phyloP scores from a whole-genome alignment of 2,797 vertebrate species.

The Xenopus petersii region DNA sequence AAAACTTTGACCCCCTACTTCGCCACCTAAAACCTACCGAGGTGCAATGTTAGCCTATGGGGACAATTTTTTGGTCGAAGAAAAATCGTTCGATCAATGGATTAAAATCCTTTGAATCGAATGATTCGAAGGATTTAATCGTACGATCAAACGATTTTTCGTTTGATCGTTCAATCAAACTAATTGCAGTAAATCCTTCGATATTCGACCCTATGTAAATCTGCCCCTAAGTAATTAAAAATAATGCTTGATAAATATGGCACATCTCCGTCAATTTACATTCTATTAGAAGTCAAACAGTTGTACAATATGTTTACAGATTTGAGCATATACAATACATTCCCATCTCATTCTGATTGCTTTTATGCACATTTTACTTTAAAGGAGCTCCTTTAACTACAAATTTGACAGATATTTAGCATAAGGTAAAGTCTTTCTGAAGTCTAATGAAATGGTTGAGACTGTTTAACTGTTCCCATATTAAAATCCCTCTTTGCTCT shows the following conservation, averaged over 20 bases:
- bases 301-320: conserved; percentile 36
- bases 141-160: too few species aligned
- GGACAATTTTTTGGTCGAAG: too few species aligned
- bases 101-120: too few species aligned
- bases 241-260: neutral
- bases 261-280: conserved; percentile 2
- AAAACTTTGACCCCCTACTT: too few species aligned
- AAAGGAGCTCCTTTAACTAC: conserved; percentile 55
- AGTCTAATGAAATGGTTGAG: conserved; percentile 59
- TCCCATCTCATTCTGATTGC: conserved; percentile 52
- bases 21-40: too few species aligned
- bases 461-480: conserved; percentile 52
- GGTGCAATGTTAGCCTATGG: too few species aligned
- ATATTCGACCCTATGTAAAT: too few species aligned
- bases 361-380: conserved; percentile 59
- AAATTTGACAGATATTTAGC: conserved; percentile 60
- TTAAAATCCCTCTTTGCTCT: conserved; percentile 55
- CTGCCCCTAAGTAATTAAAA: conserved; percentile 4
- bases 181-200: too few species aligned
- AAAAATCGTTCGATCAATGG: too few species aligned
- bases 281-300: conserved; percentile 11
- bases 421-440: conserved; percentile 64
- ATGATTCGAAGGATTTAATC: too few species aligned
- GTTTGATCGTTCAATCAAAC: too few species aligned
- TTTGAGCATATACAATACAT: conserved; percentile 56